Evolutionary conservation across 2,888 invertebrate genomes (phyloP), one percentile per base, ranked within the genome.

Genomic region (Craniophora ligustri): DNA sequence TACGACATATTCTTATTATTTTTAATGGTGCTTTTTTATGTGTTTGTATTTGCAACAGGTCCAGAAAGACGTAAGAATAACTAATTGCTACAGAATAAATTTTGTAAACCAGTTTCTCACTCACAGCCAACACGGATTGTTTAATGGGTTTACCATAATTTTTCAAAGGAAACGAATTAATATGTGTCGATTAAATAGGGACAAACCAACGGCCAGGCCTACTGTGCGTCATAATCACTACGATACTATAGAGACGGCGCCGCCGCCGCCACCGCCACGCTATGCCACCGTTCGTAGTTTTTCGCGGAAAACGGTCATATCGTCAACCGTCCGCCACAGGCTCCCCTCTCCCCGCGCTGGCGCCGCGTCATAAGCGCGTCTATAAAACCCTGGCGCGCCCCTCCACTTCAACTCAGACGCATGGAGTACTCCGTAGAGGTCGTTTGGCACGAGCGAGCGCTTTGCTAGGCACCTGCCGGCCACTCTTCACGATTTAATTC

Each of bases 401-500:
- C 91, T 78, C 90, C 89, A 89, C 92, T 86, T 83, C 89, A 91
- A 90, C 91, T 92, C 92, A 93, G 90, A 92, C 93, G 93, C 93
- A 94, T 94, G 94, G 94, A 94, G 94, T 93, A 94, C 93, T 93
- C 93, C 92, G 93, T 94, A 92, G 94, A 94, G 94, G 93, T 93
- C 87, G 94, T 94, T 93, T 94, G 94, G 94, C 94, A 94, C 94
- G 94, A 94, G 94, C 93, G 92, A 91, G 91, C 92, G 93, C 93
- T 93, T 93, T 92, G 94, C 94, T 94, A 93, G 94, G 94, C 94
- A 93, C 94, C 94, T 93, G 94, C 94, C 94, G 90, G 92, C 92
- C 91, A 87, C 87, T 84, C 85, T 88, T 87, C 85, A 90, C 87
- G 87, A 88, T 85, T 87, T 79, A 82, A 91, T 87, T 93, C 94